phyloP scores from a whole-genome alignment of 2,113 vertebrate species.

The Nothoprocta pentlandii region DNA sequence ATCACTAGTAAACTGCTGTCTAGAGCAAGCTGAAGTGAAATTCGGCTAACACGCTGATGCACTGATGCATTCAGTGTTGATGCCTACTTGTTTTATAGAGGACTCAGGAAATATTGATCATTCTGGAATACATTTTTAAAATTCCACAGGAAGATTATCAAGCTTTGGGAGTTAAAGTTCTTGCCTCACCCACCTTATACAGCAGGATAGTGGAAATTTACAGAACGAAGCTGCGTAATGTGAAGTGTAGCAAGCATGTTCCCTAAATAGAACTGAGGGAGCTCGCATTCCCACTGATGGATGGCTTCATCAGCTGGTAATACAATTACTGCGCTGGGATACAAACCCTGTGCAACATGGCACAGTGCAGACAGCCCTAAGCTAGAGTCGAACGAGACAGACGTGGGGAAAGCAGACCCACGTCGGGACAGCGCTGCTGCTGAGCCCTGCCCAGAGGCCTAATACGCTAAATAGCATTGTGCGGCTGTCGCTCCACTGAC shows the following conservation, averaged over 20 bases:
- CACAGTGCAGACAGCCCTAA: not conserved
- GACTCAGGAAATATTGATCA: not conserved
- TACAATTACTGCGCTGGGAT: not conserved
- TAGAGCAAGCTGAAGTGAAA: not conserved
- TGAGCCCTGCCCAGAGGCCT: not conserved
- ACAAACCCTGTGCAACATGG: not conserved
- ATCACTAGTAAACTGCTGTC: not conserved
- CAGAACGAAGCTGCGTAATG: not conserved
- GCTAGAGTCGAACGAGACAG: not conserved
- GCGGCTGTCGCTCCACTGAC: not conserved
- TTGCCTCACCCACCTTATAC: not conserved
- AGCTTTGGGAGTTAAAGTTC: not conserved
- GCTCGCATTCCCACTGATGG: not conserved
- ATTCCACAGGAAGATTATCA: not conserved
- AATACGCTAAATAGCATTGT: not conserved
- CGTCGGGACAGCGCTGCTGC: not conserved
- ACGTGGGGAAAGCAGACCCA: not conserved
- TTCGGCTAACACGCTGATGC: not conserved
- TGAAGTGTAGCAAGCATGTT: not conserved
- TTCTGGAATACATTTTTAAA: not conserved
- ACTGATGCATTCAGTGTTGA: not conserved
- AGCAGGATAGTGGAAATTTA: not conserved
- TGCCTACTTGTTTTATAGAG: not conserved
- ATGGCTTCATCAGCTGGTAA: not conserved
- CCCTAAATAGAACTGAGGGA: not conserved